Base-by-base conservation (phyloP, 2,888 invertebrate genomes). In the Oscheius onirici region DNA sequence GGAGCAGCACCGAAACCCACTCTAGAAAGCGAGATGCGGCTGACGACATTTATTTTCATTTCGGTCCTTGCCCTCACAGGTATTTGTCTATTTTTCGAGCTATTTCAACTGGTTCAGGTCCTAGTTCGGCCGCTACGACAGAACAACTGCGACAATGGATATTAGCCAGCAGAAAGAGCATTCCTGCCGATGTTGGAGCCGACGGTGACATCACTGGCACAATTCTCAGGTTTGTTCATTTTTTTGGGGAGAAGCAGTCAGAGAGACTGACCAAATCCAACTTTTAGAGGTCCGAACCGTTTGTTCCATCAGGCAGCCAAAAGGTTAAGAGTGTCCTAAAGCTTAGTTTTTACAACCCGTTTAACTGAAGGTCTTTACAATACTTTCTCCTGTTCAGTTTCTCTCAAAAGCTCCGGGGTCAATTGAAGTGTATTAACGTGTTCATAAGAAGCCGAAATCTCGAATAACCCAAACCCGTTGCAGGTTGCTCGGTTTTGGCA, bases 101-200 rank as follows among this genome's bases (percentile, higher is more conserved):
- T 46, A 46, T 3, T 46, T 8, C 13, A 8, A 5, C 13, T 11
- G 13, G 15, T 60, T 63, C 17, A 63, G 63, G 49, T 10, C 28
- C 15, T 1, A 49, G 49, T 34, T 49, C 46, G 13, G 63, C 71
- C 34, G 85, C 85, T 3, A 84, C 85, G 15, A 85, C 84, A 17
- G 84, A 85, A 57, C 83, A 85, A 67, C 55, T 85, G 8, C 60
- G 82, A 44, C 83, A 83, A 57, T 85, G 85, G 85, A 84, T 85
- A 52, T 69, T 85, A 34, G 81, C 79, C 34, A 83, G 84, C 58
- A 54, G 80, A 54, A 79, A 83, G 51, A 78, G 74, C 46, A 69
- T 85, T 17, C 81, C 83, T 11, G 66, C 51, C 0, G 69, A 65
- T 10, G 34, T 34, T 34, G 78, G 54, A 34, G 73, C 75, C 1